Evolutionary conservation across 2,797 vertebrate genomes (phyloP).

Genomic region (Epinephelus awoara): DNA sequence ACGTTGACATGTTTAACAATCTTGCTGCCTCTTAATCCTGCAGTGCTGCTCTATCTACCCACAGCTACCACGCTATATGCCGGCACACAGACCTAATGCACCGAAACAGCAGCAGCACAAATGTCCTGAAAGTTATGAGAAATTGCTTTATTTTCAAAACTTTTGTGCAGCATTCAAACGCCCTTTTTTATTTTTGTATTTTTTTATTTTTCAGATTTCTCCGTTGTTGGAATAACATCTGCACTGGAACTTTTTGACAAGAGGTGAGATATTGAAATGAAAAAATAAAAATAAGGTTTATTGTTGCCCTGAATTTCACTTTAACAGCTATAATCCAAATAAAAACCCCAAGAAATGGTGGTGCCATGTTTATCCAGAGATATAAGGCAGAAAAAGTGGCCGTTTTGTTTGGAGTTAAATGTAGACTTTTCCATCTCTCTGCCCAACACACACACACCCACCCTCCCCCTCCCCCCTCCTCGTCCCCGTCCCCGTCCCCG

Average conservation of each 20-base stretch:
- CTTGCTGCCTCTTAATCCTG: slow-evolving; percentile 99
- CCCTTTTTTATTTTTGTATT: slow-evolving; percentile 37
- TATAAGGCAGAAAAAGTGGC: slow-evolving; percentile 40
- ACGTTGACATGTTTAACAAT: slow-evolving; percentile 99
- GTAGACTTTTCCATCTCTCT: slow-evolving; percentile 59
- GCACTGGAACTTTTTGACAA: slow-evolving; percentile 54
- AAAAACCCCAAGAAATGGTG: neutral
- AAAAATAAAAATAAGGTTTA: neutral
- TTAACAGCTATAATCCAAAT: slow-evolving; percentile 28
- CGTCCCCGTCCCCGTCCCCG: slow-evolving; percentile 18
- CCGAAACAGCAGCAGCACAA: slow-evolving; percentile 71
- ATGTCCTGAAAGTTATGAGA: slow-evolving; percentile 74
- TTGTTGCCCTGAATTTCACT: slow-evolving; percentile 48
- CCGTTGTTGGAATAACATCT: slow-evolving; percentile 68
- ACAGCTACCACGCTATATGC: slow-evolving; percentile 73
- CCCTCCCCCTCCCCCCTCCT: slow-evolving; percentile 2
- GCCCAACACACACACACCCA: slow-evolving; percentile 15
- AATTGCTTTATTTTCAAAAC: slow-evolving; percentile 79
- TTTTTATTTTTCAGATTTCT: slow-evolving; percentile 63
- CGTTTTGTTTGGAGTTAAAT: slow-evolving; percentile 62
- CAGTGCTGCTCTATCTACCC: slow-evolving; percentile 91
- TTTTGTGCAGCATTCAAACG: slow-evolving; percentile 69
- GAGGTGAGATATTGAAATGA: slow-evolving; percentile 65
- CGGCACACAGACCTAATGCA: slow-evolving; percentile 81
- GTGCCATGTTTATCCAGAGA: slow-evolving; percentile 15